Base-by-base conservation (phyloP, 2,888 invertebrate species). In the Dermolepida albohirtum region DNA sequence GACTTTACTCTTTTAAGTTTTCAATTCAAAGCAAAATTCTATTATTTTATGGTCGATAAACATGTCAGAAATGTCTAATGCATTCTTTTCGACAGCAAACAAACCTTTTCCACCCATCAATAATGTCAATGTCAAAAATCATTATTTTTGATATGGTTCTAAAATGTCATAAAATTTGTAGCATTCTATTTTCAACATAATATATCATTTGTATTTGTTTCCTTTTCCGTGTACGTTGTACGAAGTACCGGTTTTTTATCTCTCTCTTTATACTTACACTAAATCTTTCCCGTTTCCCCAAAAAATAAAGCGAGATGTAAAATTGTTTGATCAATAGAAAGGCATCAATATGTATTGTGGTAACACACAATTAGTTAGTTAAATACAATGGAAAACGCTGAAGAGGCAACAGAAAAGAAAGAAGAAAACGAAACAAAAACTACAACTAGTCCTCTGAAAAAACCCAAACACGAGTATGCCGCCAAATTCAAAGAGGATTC, bases 401-500 rank as follows among this genome's bases (percentile, higher is more conserved):
- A 59, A 59, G 34, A 34, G 34, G 59, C 29, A 29, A 59, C 22
- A 44, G 59, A 44, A 16, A 59, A 59, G 47, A 34, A 44, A 59
- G 44, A 55, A 41, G 40, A 44, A 57, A 59, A 14, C 47, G 29
- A 14, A 44, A 44, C 43, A 59, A 47, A 47, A 17, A 8, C 8
- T 1, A 8, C 47, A 17, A 8, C 55, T 0, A 52, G 44, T 22
- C 12, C 50, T 10, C n/a, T 40, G 16, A 64, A 43, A 44, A 64
- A 44, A 43, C 27, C 51, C 17, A 64, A 44, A 22, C 22, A 4
- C 22, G 52, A 51, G 8, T 14, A 17, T 41, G n/a, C 44, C 12
- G 43, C 64, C 40, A 64, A 64, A 43, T 27, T 64, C 16, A 66
- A 66, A 54, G 40, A 67, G 22, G 71, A 73, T 22, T 72, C 78